Evolutionary conservation across 2,888 invertebrate species (phyloP).

Genomic region (Xanthia togata): DNA sequence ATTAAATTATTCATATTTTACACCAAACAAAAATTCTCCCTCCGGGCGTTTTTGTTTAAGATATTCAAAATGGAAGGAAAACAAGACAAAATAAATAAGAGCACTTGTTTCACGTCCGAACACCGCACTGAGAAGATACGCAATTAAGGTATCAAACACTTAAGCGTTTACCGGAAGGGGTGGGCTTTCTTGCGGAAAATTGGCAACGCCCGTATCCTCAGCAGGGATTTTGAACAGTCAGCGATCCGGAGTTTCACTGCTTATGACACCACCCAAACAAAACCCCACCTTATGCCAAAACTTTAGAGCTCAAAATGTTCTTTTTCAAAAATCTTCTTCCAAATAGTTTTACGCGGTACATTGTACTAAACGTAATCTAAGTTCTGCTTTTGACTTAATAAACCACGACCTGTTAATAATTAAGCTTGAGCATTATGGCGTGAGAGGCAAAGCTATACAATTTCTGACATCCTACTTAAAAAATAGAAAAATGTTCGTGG

Average conservation of each 20-base stretch:
- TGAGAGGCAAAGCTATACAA: too few relatives aligned
- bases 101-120: constrained; percentile 58
- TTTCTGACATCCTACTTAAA: too few relatives aligned
- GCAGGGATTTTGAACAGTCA: constrained; percentile 65
- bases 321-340: not conserved
- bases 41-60: constrained; percentile 9
- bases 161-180: constrained; percentile 73
- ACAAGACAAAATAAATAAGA: constrained; percentile 45
- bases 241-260: constrained; percentile 53
- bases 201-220: constrained; percentile 68
- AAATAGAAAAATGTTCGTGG: too few relatives aligned
- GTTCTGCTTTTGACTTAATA: too few relatives aligned
- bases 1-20: constrained; percentile 4
- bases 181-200: constrained; percentile 76
- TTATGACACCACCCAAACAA: constrained; percentile 34
- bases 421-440: too few relatives aligned
- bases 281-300: constrained; percentile 36
- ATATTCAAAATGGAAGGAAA: constrained; percentile 28
- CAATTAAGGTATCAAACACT: constrained; percentile 77
- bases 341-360: constrained; percentile 61
- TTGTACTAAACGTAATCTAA: too few relatives aligned
- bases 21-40: not conserved
- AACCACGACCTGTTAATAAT: too few relatives aligned
- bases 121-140: constrained; percentile 62
- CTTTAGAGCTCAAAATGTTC: constrained; percentile 34